These are phyloP conservation scores for Drosophila ustulata DNA, from an alignment of 2,888 invertebrate genomes.

Conservation along the genomic window DNA sequence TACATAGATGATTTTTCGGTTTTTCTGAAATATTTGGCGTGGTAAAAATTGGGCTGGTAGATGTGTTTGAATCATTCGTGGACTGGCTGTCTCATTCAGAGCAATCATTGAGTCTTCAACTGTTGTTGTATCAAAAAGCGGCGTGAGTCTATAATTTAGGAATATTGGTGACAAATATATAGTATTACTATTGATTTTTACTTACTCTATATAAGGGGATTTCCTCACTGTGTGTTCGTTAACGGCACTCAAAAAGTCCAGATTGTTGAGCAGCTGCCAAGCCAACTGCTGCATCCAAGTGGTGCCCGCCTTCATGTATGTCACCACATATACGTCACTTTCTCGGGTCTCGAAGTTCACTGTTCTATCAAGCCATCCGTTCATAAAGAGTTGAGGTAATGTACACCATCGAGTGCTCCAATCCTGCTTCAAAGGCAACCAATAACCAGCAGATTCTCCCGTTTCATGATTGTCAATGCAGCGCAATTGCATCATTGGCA, in stretches of 20 bases:
- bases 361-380: constrained; percentile 19
- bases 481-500: constrained; percentile 8
- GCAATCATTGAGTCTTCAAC: not conserved
- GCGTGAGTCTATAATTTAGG: not conserved
- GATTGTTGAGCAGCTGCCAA: constrained; percentile 63
- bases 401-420: constrained; percentile 52
- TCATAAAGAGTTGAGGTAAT: constrained; percentile 21
- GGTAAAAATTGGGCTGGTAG: constrained; percentile 66
- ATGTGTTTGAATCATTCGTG: constrained; percentile 68
- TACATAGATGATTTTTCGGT: constrained; percentile 89
- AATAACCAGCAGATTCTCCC: not conserved
- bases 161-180: too few relatives aligned
- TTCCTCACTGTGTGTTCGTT: not conserved
- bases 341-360: constrained; percentile 54
- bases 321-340: constrained; percentile 63
- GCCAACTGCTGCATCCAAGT: constrained; percentile 70
- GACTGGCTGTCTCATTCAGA: constrained; percentile 30
- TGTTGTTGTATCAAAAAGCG: rapidly evolving
- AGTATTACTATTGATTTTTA: too few relatives aligned
- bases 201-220: not conserved
- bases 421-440: constrained; percentile 43
- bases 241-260: constrained; percentile 55
- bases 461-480: not conserved
- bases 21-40: constrained; percentile 55
- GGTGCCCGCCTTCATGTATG: constrained; percentile 64